Percentiles rank a stretch among this genome's conserved stretches.
Evolutionary conservation across 2,113 vertebrate species (phyloP).

Genomic region (Martes martes): DNA sequence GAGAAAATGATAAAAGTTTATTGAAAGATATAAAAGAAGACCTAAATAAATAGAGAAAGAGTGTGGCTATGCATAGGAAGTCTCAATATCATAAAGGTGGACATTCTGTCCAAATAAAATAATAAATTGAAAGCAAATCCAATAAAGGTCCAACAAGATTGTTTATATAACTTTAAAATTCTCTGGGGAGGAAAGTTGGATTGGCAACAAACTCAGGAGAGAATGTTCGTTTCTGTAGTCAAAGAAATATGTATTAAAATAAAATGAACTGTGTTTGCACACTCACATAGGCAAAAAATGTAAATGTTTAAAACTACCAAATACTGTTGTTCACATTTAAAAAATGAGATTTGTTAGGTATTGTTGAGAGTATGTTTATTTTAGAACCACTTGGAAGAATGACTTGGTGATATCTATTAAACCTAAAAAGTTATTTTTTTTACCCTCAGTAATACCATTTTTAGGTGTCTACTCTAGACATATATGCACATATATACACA

Average conservation of each 20-base stretch:
- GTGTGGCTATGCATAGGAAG: neutral
- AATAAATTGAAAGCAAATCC: neutral
- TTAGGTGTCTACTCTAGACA: neutral
- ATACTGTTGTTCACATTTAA: neutral
- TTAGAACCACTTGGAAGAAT: neutral
- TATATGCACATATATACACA: neutral
- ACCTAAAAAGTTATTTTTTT: neutral
- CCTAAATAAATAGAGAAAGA: neutral
- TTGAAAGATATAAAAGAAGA: neutral
- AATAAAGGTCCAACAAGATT: neutral
- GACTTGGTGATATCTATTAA: neutral
- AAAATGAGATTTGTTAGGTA: neutral
- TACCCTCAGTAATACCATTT: neutral
- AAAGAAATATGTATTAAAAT: neutral
- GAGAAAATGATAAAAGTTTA: neutral
- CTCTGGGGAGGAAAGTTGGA: neutral
- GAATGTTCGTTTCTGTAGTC: neutral
- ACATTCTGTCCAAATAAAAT: neutral
- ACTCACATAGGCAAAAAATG: neutral
- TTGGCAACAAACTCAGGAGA: neutral
- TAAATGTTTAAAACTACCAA: neutral
- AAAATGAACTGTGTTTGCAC: neutral
- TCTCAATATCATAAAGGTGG: neutral
- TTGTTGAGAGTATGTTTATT: neutral
- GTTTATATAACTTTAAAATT: neutral